A percentile compares a stretch with the other conserved stretches of the same genome.
Conservation (phyloP, 2,113 vertebrate species). For the Dicrurus megarhynchus region DNA sequence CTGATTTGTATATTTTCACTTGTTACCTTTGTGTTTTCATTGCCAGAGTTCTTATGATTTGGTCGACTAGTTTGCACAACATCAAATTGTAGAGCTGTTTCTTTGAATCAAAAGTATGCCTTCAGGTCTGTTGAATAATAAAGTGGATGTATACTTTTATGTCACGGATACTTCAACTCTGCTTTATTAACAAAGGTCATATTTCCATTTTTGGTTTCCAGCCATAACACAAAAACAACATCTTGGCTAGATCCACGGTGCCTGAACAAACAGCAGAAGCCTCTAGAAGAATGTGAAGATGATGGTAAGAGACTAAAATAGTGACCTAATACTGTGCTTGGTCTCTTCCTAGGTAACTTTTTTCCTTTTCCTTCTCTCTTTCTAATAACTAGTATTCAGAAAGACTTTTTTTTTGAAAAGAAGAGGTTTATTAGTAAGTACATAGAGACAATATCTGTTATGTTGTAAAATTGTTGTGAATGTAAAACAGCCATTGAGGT, state of each 20-base stretch:
- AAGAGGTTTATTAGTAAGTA: background rate
- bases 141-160: background rate
- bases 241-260: slow-evolving; percentile 99
- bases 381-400: background rate
- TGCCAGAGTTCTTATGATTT: background rate
- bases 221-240: slow-evolving; percentile 99
- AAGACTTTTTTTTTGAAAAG: background rate
- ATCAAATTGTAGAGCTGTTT: background rate
- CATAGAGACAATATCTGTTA: background rate
- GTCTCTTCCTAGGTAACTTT: background rate
- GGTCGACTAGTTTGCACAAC: background rate
- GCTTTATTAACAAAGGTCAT: slow-evolving; percentile 41
- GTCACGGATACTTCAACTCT: background rate
- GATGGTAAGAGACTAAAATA: slow-evolving; percentile 81
- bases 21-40: background rate
- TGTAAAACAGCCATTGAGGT: background rate
- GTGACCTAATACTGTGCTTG: background rate
- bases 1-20: background rate
- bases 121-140: slow-evolving; percentile 1
- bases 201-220: slow-evolving; percentile 72
- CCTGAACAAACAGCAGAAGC: slow-evolving; percentile 98
- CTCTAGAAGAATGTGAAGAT: slow-evolving; percentile 99
- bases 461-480: background rate
- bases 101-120: background rate
- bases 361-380: background rate